Conservation (phyloP, 2,113 vertebrate species). For the Corapipo altera region DNA sequence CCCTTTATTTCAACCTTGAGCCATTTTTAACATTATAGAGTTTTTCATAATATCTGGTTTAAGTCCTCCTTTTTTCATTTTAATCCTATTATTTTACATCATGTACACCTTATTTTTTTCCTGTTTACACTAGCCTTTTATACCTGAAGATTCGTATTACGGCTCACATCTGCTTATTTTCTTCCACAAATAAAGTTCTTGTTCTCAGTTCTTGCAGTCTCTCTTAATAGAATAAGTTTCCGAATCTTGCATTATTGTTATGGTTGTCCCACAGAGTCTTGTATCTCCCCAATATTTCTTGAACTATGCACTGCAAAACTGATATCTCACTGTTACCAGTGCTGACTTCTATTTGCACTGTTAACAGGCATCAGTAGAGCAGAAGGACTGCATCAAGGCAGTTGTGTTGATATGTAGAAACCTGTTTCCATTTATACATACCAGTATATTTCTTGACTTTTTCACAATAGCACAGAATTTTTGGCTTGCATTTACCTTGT, state of each 20-base stretch:
- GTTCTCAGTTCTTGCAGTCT: not conserved
- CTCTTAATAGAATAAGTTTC: not conserved
- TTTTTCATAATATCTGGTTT: not conserved
- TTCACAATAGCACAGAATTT: not conserved
- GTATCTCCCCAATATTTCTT: not conserved
- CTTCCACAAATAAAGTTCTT: not conserved
- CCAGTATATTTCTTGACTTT: not conserved
- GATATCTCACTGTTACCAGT: not conserved
- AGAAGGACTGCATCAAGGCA: not conserved
- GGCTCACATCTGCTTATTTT: not conserved
- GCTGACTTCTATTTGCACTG: not conserved
- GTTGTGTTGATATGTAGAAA: not conserved
- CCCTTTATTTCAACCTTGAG: not conserved
- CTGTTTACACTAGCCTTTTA: not conserved
- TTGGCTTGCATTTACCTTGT: not conserved
- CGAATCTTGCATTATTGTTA: not conserved
- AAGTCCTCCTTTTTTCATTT: not conserved
- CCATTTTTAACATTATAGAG: not conserved
- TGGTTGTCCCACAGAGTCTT: not conserved
- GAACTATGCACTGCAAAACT: not conserved
- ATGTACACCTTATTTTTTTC: not conserved
- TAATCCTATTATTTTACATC: not conserved
- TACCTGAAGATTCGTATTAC: not conserved
- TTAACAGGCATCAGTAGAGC: not conserved
- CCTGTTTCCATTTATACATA: not conserved